Conservation (phyloP, 2,113 vertebrate species). For the Dipodomys ordii region DNA sequence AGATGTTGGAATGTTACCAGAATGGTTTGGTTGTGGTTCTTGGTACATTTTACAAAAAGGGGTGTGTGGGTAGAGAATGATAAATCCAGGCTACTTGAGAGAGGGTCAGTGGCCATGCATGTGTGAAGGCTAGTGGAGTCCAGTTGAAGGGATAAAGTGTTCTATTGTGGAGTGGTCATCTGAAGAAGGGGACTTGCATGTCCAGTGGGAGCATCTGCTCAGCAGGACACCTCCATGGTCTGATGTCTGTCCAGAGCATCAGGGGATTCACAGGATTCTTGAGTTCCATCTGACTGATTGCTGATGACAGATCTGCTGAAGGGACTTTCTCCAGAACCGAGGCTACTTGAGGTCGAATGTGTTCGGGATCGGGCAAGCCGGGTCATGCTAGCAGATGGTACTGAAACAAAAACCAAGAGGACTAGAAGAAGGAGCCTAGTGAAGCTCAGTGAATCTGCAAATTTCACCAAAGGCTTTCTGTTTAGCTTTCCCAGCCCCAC, state of each 20-base stretch:
- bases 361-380: slow-evolving; percentile 94
- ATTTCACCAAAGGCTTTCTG: slow-evolving; percentile 21
- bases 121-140: slow-evolving; percentile 80
- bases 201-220: slow-evolving; percentile 82
- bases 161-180: slow-evolving; percentile 80
- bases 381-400: slow-evolving; percentile 96
- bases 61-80: slow-evolving; percentile 77
- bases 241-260: slow-evolving; percentile 91
- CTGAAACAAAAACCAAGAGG: slow-evolving; percentile 85
- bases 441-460: slow-evolving; percentile 4
- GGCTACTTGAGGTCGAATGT: slow-evolving; percentile 93
- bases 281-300: slow-evolving; percentile 87
- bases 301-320: slow-evolving; percentile 89
- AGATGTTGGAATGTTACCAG: slow-evolving; percentile 83
- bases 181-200: slow-evolving; percentile 79
- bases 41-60: slow-evolving; percentile 80
- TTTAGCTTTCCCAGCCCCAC: slow-evolving; percentile 43
- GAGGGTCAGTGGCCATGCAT: slow-evolving; percentile 86
- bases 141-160: slow-evolving; percentile 81
- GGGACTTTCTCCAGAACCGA: slow-evolving; percentile 91
- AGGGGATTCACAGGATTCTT: slow-evolving; percentile 85
- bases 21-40: slow-evolving; percentile 77
- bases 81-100: slow-evolving; percentile 83
- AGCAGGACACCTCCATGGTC: slow-evolving; percentile 98
- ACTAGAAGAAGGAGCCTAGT: slow-evolving; percentile 48